Evolutionary conservation across 2,113 vertebrate species (phyloP).

Genomic region (Lathamus discolor): DNA sequence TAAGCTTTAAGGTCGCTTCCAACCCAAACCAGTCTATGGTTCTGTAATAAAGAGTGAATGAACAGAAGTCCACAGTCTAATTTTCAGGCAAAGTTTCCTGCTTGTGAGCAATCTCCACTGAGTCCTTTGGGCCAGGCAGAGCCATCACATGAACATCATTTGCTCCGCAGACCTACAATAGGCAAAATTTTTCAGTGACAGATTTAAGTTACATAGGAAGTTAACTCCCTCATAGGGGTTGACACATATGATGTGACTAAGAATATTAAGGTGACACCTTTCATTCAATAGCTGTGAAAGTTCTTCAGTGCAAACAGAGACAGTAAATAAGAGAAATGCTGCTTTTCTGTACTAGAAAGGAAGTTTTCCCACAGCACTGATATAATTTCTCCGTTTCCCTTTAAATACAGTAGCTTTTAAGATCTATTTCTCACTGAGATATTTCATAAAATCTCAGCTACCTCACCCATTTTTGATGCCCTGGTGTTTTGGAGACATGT

Average conservation of each 20-base stretch:
- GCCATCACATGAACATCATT: background rate
- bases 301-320: background rate
- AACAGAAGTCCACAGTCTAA: background rate
- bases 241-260: background rate
- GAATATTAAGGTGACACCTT: background rate
- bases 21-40: background rate
- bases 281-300: background rate
- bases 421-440: background rate
- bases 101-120: background rate
- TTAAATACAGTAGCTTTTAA: background rate
- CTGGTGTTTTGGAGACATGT: background rate
- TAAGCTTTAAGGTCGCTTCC: background rate
- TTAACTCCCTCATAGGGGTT: background rate
- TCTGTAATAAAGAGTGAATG: background rate
- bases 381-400: background rate
- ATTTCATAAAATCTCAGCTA: background rate
- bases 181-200: background rate
- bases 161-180: background rate
- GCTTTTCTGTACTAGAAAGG: background rate
- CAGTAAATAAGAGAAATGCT: background rate
- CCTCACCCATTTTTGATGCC: background rate
- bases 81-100: background rate
- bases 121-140: background rate
- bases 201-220: background rate
- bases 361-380: background rate